Conservation (phyloP, 2,888 invertebrate genomes). For the Sesamia inferens region DNA sequence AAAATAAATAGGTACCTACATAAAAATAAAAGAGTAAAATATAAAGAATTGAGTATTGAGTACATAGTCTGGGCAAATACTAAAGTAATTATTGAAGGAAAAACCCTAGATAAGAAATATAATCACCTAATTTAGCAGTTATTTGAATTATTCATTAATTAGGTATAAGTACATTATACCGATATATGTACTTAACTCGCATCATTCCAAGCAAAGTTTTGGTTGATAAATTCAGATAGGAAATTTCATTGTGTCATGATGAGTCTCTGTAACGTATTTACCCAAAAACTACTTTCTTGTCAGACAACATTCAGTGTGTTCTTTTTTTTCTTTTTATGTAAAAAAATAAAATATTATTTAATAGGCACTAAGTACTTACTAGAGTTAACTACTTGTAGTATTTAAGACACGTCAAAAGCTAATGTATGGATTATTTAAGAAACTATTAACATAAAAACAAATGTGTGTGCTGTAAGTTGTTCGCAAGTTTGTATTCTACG, state of each 20-base stretch:
- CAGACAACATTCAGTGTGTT: no score
- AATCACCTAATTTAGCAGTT: neutral
- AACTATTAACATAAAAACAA: neutral
- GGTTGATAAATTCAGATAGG: neutral
- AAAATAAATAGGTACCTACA: no score
- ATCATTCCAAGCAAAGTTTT: neutral
- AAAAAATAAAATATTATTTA: no score
- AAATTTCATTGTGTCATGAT: neutral
- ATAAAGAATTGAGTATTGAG: no score
- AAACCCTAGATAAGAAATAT: slow-evolving; percentile 1
- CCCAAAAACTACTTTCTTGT: no score
- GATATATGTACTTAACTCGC: no score
- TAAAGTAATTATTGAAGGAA: neutral
- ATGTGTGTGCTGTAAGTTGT: neutral
- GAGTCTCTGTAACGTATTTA: neutral
- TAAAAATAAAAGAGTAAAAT: no score
- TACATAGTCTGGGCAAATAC: neutral
- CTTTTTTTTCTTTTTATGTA: no score
- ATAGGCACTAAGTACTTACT: no score
- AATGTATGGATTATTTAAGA: neutral
- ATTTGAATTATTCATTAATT: neutral
- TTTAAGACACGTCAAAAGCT: neutral
- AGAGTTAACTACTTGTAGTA: no score
- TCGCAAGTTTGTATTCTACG: neutral
- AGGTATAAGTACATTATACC: no score